Evolutionary conservation across 2,113 vertebrate species (phyloP), one percentile per base, ranked within the genome.

Genomic region (Myotis yumanensis): DNA sequence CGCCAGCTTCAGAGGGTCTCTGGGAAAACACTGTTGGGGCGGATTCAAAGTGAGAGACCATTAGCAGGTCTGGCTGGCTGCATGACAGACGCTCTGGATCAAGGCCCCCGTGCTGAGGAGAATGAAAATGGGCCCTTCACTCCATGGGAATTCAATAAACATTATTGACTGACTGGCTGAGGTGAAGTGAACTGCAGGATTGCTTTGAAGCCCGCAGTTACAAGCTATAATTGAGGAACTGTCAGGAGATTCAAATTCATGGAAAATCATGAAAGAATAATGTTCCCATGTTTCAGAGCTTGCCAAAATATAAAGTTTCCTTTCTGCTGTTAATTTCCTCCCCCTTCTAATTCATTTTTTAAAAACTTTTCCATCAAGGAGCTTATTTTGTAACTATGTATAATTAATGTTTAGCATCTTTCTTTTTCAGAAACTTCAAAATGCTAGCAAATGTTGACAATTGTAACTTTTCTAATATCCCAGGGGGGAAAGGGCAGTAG

Each of bases 311-410:
- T 81, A 95, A 89, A 93, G 87, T 92, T 96, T 96, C 90, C 94
- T 93, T 86, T 96, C 94, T 96, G 82, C 89, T 97, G 76, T 94
- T 95, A 76, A 96, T 96, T 94, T 97, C 82, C 73, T 95, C 73
- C n/a, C 25, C 68, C 11, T 89, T 76, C 51, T 59, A 89, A 94
- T 90, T 96, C 54, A 81, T 91, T 96, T 95, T 89, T n/a, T 22
- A 15, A 5, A 81, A 95, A 89, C 77, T 15, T 90, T 96, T 91
- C 88, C 90, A 92, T 93, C 76, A 73, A 96, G 84, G 62, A 92
- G 90, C 92, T n/a, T 87, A 22, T 92, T 96, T 92, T 93, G 86
- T 84, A 95, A 77, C 54, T 77, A 25, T 83, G 46, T 6, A 18
- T 83, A 90, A 94, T 89, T 94, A 95, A 89, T 83, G n/a, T 64